Conservation (phyloP, 2,113 vertebrate species). For the Hydrochoerus hydrochaeris region DNA sequence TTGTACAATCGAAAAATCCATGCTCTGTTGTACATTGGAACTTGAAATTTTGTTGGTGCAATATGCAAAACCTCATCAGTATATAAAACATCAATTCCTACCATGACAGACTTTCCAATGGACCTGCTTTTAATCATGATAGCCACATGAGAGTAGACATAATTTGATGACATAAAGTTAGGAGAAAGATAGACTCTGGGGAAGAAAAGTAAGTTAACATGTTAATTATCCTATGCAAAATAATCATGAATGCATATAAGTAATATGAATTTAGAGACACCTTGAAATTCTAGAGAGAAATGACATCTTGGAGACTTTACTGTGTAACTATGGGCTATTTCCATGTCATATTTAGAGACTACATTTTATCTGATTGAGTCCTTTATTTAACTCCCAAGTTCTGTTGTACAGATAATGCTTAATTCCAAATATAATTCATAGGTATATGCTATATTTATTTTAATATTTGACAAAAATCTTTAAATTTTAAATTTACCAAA, state of each 20-base stretch:
- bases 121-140: not conserved
- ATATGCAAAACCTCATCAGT: not conserved
- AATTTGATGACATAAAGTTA: constrained; percentile 10
- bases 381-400: not conserved
- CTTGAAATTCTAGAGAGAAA: not conserved
- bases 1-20: not conserved
- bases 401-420: not conserved
- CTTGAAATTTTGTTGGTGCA: not conserved
- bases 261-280: not conserved
- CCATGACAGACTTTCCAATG: not conserved
- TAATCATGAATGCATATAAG: not conserved
- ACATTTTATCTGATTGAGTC: not conserved
- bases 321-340: not conserved
- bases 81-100: not conserved
- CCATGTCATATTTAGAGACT: not conserved
- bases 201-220: not conserved
- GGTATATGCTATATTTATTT: not conserved
- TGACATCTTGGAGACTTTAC: not conserved
- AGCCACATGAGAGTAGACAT: not conserved
- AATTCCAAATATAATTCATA: not conserved
- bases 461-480: not conserved
- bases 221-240: not conserved
- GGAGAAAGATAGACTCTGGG: not conserved
- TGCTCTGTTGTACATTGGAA: not conserved
- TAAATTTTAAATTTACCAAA: not conserved